phyloP scores from a whole-genome alignment of 2,113 vertebrate genomes.

The Platichthys stellatus region DNA sequence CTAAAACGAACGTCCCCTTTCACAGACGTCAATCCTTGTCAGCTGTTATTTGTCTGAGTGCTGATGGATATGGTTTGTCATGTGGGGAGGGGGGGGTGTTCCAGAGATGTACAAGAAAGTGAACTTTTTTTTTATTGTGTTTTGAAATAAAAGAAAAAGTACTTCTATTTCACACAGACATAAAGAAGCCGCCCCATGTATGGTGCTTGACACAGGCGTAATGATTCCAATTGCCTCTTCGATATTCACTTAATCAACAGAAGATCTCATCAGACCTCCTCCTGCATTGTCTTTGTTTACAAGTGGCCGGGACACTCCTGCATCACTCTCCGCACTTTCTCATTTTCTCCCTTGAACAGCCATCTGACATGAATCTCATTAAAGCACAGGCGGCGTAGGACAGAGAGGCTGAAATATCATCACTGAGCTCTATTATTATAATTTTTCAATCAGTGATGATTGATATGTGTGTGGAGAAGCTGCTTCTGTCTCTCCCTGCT shows the following conservation, averaged over 20 bases:
- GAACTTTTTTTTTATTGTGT: not conserved
- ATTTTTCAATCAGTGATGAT: conserved; percentile 77
- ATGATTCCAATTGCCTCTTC: conserved; percentile 23
- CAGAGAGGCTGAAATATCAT: conserved; percentile 50
- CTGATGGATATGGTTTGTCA: conserved; percentile 15
- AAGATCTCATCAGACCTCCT: conserved; percentile 33
- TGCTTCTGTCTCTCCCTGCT: conserved; percentile 33
- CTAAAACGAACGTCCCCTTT: not conserved
- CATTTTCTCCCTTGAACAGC: conserved; percentile 70
- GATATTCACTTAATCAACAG: conserved; percentile 37
- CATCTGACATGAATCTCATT: conserved; percentile 67
- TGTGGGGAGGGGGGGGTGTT: too few relatives aligned
- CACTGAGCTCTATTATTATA: conserved; percentile 58
- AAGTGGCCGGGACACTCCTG: conserved; percentile 26
- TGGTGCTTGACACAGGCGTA: not conserved
- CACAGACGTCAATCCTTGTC: conserved; percentile 21
- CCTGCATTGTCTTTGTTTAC: conserved; percentile 32
- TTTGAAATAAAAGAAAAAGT: not conserved
- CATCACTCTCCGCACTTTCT: conserved; percentile 54
- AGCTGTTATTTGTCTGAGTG: conserved; percentile 32
- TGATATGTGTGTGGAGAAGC: conserved; percentile 63
- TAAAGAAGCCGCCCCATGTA: not conserved
- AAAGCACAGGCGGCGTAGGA: conserved; percentile 44
- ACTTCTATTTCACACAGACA: not conserved
- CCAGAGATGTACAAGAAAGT: too few relatives aligned